These are phyloP conservation scores for Aspiorhynchus laticeps DNA, from an alignment of 2,113 vertebrate species.

Conservation along the genomic window DNA sequence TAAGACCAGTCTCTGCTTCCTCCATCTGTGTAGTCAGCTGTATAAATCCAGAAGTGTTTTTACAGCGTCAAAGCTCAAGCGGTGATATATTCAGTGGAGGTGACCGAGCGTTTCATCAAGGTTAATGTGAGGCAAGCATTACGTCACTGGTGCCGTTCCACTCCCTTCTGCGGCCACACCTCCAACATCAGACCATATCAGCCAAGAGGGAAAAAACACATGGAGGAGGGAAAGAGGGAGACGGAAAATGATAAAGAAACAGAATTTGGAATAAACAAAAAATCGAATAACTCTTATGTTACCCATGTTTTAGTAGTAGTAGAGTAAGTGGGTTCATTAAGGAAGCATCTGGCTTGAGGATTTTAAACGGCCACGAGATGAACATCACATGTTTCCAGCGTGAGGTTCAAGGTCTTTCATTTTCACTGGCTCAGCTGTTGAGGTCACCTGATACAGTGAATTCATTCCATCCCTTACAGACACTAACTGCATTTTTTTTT, in stretches of 20 bases:
- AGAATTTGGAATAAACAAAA: too few relatives aligned
- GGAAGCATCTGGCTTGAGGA: neutral
- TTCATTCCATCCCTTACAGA: neutral
- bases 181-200: constrained; percentile 71
- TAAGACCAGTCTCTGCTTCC: constrained; percentile 19
- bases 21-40: neutral
- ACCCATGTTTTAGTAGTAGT: neutral
- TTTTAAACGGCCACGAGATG: neutral
- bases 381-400: constrained; percentile 46
- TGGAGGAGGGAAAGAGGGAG: constrained; percentile 7
- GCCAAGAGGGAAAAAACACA: constrained; percentile 53
- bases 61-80: constrained; percentile 2
- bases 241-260: neutral
- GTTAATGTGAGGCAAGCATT: constrained; percentile 11
- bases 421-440: constrained; percentile 4
- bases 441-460: constrained; percentile 6
- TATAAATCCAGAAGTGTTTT: neutral
- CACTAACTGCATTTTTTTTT: neutral
- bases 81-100: neutral
- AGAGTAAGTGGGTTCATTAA: neutral
- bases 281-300: neutral
- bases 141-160: constrained; percentile 43
- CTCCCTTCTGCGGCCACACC: constrained; percentile 64
- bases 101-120: neutral
- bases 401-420: constrained; percentile 27